Evolutionary conservation across 2,113 vertebrate species (phyloP), one percentile per base, ranked within the genome.

Genomic region (Ictalurus furcatus): DNA sequence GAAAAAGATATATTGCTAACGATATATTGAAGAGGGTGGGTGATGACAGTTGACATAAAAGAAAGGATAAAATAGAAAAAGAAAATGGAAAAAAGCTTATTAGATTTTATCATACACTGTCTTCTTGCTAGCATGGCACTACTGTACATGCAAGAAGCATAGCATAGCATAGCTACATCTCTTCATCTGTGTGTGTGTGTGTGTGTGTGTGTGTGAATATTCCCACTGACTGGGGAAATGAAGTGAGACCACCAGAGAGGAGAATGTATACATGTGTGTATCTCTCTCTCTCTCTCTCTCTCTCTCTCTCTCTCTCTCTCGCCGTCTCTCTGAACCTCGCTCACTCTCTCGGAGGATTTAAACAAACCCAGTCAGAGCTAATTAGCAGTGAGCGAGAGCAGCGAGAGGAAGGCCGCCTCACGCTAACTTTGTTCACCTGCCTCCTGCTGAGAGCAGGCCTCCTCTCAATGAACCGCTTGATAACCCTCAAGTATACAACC

Each of bases 391-490:
- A 96, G 95, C 93, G 94, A 95, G 95, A 94, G 93, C 96, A 96
- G 95, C 90, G 61, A 92, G 93, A 92, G 93, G 94, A 95, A 93
- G 93, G 91, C 93, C 93, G 91, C 94, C 93, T 95, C 95, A 95
- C 95, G 93, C 94, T 93, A 95, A 96, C 96, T 95, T 96, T 96
- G 95, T 96, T 96, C 96, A 96, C 95, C 96, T 96, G 96, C 93
- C 95, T 96, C 96, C 96, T 95, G 95, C 96, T 96, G 96, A 93
- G 95, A 95, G 94, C 94, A 95, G 94, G 93, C 94, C 94, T 94
- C 94, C 93, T 95, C 95, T 95, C 96, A 96, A 96, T 96, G 94
- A 95, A 93, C 93, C 93, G 94, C 95, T 94, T 95, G 95, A 96
- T 96, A 96, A 95, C 94, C 93, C 91, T 94, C 90, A 94, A 94